Percentiles rank a stretch among this genome's conserved stretches.
phyloP scores from a whole-genome alignment of 2,797 vertebrate species.

The Oreochromis grahami region DNA sequence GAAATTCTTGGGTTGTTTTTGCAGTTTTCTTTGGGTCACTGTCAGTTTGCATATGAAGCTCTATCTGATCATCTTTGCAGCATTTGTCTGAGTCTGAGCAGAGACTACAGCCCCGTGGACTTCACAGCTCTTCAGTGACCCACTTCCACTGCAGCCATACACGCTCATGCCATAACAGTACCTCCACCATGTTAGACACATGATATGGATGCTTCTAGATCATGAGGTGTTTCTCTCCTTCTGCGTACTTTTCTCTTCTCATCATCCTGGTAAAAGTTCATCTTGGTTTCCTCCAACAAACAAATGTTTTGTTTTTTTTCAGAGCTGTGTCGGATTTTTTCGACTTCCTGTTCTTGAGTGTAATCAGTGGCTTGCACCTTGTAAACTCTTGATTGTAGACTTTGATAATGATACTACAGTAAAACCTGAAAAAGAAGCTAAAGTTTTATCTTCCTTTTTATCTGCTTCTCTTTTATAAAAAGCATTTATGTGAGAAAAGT shows the following conservation, averaged over 20 bases:
- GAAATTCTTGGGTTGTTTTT: background rate
- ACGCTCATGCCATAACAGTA: background rate
- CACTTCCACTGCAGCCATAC: background rate
- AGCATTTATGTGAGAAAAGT: background rate
- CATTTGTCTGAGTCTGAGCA: background rate
- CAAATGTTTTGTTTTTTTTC: background rate
- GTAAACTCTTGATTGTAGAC: background rate
- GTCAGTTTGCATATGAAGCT: background rate
- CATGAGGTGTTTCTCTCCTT: background rate
- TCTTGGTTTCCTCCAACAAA: background rate
- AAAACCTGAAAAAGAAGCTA: background rate
- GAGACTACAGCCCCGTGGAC: rapidly evolving
- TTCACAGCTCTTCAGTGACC: rapidly evolving
- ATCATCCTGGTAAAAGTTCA: background rate
- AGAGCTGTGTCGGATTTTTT: rapidly evolving
- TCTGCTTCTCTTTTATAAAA: background rate
- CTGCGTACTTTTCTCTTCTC: background rate
- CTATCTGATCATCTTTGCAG: background rate
- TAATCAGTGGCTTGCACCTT: background rate
- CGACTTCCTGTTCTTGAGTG: background rate
- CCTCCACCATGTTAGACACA: background rate
- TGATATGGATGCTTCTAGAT: background rate
- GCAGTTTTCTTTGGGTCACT: background rate
- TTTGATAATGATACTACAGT: rapidly evolving
- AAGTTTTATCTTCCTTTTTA: background rate